phyloP scores from a whole-genome alignment of 2,888 invertebrate genomes.

The Perdita meconis region DNA sequence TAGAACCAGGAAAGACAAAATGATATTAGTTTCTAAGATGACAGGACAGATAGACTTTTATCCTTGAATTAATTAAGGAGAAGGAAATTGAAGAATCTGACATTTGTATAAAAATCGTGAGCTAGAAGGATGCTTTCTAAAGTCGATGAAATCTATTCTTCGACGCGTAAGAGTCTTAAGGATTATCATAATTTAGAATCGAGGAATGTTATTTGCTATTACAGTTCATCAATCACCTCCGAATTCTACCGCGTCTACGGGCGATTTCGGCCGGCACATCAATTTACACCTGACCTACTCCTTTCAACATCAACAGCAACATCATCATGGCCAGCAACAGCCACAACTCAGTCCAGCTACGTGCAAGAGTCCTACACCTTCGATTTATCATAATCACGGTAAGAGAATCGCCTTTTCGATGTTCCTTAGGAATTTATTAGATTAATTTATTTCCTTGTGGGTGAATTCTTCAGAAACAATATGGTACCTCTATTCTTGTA shows the following conservation, averaged over 20 bases:
- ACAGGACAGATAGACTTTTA: too few relatives aligned
- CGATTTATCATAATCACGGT: constrained; percentile 83
- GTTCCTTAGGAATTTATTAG: background rate
- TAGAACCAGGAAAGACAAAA: background rate
- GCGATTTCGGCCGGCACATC: constrained; percentile 91
- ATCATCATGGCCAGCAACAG: constrained; percentile 76
- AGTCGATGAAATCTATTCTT: background rate
- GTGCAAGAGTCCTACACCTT: constrained; percentile 82
- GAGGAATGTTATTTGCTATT: constrained; percentile 40
- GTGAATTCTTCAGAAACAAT: background rate
- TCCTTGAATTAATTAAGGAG: too few relatives aligned
- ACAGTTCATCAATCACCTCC: constrained; percentile 79
- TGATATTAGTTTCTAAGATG: too few relatives aligned
- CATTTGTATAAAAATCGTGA: background rate
- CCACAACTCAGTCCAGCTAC: constrained; percentile 79
- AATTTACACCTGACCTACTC: constrained; percentile 95
- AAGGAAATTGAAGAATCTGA: background rate
- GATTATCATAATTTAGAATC: constrained; percentile 1
- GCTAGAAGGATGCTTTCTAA: constrained; percentile 9
- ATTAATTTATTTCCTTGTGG: background rate
- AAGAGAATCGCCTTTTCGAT: constrained; percentile 33
- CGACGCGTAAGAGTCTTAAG: background rate
- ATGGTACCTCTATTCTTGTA: too few relatives aligned
- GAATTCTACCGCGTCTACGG: constrained; percentile 75
- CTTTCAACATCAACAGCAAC: constrained; percentile 91